Base-by-base conservation (phyloP, 2,888 invertebrate species). In the Hipparchia semele region DNA sequence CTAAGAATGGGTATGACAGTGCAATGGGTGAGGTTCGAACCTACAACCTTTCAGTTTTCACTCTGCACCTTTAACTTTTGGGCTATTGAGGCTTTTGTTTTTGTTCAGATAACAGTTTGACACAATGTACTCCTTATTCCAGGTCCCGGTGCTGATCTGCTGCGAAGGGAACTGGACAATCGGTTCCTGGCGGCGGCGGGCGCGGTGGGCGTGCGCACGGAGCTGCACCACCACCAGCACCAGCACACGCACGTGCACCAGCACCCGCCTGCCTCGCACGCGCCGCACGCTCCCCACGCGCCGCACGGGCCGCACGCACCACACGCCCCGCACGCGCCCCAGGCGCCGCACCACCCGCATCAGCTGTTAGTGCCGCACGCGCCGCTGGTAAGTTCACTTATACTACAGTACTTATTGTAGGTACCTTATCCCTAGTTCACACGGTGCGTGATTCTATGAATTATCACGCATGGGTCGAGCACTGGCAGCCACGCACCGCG, bases 151-250 rank as follows among this genome's bases (percentile, higher is more conserved):
- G 96, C 97, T 66, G 98, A 98, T 88, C 94, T 98, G 85, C 94
- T 98, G 79, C 96, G 98, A 73, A 96, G 98, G 83, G 98, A 98
- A 92, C 94, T 98, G 82, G 98, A 98, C 94, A 98, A 95, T 85
- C 95, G 98, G 86, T 98, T 98, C 94, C 94, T 98, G 86, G 98
- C 98, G 81, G 97, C 98, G 69, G 97, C 97, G 87, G 97, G 97
- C 82, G 94, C 96, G 79, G 83, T 89, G 86, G 81, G 89, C 90
- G 94, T 96, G 84, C 95, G 97, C 83, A 98, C 97, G 68, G 98
- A 98, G 94, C 96, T 98, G 95, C 98, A 98, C 90, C 98, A 98
- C 94, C 98, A 98, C 94, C 98, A 98, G 90, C 98, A 98, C 92
- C 98, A 98, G 86, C 98, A 98, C 89, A 97, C 97, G 70, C 97